Evolutionary conservation across 1,140 invertebrate genomes (phyloP).

Genomic region (Trichonephila clavata): DNA sequence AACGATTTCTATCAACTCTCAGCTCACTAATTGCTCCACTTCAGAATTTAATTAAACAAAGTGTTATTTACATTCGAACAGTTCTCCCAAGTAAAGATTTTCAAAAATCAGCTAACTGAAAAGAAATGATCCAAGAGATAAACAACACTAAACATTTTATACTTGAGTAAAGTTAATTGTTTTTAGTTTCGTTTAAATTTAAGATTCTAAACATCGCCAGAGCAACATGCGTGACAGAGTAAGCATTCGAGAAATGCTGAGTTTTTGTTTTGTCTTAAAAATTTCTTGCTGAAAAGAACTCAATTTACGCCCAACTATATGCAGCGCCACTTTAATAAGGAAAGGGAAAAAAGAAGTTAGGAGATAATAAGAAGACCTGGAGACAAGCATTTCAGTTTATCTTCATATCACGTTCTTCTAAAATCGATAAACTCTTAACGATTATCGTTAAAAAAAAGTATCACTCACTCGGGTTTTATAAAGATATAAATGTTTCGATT

Average conservation of each 20-base stretch:
- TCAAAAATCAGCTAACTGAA: not conserved
- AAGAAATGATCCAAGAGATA: not conserved
- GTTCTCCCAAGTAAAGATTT: not conserved
- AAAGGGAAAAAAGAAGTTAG: not conserved
- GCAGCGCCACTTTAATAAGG: not conserved
- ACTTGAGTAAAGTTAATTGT: not conserved
- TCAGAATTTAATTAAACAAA: not conserved
- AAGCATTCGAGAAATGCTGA: no score
- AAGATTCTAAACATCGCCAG: not conserved
- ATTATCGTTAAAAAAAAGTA: not conserved
- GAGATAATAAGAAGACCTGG: constrained; percentile 24
- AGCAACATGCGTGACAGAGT: not conserved
- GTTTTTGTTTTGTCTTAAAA: constrained; percentile 10
- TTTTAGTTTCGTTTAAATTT: not conserved
- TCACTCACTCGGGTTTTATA: not conserved
- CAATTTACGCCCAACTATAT: not conserved
- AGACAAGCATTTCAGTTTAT: not conserved
- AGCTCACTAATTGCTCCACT: not conserved
- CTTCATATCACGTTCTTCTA: constrained; percentile 5
- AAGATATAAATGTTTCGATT: not conserved
- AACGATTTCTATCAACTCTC: not conserved
- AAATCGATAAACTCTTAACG: constrained; percentile 1
- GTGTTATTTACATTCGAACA: no score
- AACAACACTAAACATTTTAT: not conserved
- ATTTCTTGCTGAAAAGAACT: not conserved